Percentiles rank a stretch among this genome's conserved stretches.
phyloP scores from a whole-genome alignment of 2,888 invertebrate genomes.

The Ornithoptera priamus region DNA sequence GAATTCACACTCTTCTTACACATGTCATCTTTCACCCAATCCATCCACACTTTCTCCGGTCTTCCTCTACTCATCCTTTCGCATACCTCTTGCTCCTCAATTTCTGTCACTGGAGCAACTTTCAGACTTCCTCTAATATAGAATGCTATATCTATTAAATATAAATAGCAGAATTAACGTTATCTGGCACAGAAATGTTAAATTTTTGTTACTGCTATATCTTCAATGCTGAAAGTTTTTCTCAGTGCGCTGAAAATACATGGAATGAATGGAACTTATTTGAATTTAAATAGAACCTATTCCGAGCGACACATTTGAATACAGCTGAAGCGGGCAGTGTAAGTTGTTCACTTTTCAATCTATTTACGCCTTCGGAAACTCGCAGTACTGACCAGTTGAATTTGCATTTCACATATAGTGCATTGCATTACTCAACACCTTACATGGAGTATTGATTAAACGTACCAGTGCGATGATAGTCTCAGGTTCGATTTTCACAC shows the following conservation, averaged over 20 bases:
- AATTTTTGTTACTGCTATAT: neutral
- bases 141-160: too few relatives aligned
- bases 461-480: too few relatives aligned
- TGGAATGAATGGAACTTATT: neutral
- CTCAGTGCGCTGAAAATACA: neutral
- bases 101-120: too few relatives aligned
- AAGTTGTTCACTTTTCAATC: slow-evolving; percentile 6
- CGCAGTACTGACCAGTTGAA: neutral
- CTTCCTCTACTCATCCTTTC: too few relatives aligned
- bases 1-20: too few relatives aligned
- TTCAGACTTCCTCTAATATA: too few relatives aligned
- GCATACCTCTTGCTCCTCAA: too few relatives aligned
- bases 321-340: neutral
- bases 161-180: neutral
- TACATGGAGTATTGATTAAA: too few relatives aligned
- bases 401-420: neutral
- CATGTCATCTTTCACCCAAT: too few relatives aligned
- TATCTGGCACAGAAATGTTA: neutral
- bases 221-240: neutral
- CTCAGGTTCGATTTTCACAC: too few relatives aligned
- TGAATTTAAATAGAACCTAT: slow-evolving; percentile 2
- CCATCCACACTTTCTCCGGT: too few relatives aligned
- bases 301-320: neutral
- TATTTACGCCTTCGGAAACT: neutral
- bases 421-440: neutral